Evolutionary conservation across 2,888 invertebrate genomes (phyloP).

Genomic region (Hydroisotoma schaefferi): DNA sequence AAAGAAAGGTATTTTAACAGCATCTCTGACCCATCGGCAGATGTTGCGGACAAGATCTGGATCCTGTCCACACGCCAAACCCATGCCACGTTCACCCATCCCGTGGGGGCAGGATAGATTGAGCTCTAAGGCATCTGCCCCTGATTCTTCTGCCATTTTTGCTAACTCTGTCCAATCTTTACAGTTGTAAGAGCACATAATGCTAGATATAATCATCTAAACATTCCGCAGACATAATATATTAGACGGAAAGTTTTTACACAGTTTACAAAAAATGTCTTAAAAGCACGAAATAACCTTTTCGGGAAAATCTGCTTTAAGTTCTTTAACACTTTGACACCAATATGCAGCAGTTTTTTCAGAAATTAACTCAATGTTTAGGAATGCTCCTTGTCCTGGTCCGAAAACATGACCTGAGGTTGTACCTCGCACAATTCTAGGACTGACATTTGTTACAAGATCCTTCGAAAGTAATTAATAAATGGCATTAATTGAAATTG

Average conservation of each 20-base stretch:
- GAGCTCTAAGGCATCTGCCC: conserved; percentile 91
- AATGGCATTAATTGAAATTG: conserved; percentile 2
- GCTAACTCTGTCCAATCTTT: conserved; percentile 85
- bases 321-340: conserved; percentile 79
- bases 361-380: conserved; percentile 97
- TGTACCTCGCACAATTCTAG: conserved; percentile 88
- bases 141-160: conserved; percentile 70
- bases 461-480: conserved; percentile 61
- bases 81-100: conserved; percentile 98
- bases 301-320: conserved; percentile 86
- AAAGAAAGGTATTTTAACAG: conserved; percentile 91
- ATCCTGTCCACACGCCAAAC: conserved; percentile 94
- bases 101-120: conserved; percentile 98
- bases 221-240: too few relatives aligned
- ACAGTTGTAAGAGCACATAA: conserved; percentile 86
- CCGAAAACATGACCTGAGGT: conserved; percentile 89
- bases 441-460: conserved; percentile 92
- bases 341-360: conserved; percentile 94
- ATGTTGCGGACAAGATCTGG: conserved; percentile 83
- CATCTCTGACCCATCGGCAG: conserved; percentile 80
- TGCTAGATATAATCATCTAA: conserved; percentile 85
- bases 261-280: neutral
- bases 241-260: too few relatives aligned
- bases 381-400: conserved; percentile 92
- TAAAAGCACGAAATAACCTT: conserved; percentile 59